phyloP scores from a whole-genome alignment of 1,140 invertebrate genomes.

The Caenorhabditis tropicalis region DNA sequence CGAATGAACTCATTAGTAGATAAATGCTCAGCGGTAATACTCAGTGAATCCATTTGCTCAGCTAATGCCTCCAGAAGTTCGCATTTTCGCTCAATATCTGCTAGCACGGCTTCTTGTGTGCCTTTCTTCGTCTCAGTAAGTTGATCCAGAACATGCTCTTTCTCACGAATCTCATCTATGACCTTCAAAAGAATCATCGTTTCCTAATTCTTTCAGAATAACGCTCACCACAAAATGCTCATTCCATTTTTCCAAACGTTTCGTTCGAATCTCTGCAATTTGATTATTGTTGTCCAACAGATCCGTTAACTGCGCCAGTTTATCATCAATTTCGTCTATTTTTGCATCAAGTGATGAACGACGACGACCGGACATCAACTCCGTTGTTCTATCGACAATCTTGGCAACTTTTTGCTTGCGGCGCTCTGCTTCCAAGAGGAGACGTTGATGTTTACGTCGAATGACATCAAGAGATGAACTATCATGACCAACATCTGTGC shows the following conservation, averaged over 20 bases:
- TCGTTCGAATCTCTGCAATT: conserved; percentile 2
- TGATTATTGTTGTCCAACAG: conserved; percentile 5
- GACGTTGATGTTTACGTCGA: conserved; percentile 9
- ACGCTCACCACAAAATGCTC: neutral
- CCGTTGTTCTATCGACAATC: neutral
- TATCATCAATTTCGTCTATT: conserved; percentile 5
- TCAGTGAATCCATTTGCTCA: neutral
- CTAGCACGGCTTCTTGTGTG: neutral
- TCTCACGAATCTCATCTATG: conserved; percentile 10
- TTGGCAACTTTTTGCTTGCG: conserved; percentile 1
- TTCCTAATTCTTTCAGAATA: neutral
- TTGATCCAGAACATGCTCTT: conserved; percentile 12
- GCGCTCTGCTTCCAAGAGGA: neutral
- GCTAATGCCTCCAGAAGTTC: neutral
- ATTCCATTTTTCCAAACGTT: neutral
- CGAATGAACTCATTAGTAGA: neutral
- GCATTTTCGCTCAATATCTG: neutral
- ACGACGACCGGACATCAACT: neutral
- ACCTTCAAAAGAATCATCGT: neutral
- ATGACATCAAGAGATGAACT: neutral
- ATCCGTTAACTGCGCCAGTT: conserved; percentile 8
- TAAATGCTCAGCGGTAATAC: neutral
- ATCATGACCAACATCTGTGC: neutral
- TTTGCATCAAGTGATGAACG: conserved; percentile 1
- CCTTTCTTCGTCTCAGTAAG: neutral